phyloP scores from a whole-genome alignment of 2,113 vertebrate genomes.

The Tachycineta bicolor region DNA sequence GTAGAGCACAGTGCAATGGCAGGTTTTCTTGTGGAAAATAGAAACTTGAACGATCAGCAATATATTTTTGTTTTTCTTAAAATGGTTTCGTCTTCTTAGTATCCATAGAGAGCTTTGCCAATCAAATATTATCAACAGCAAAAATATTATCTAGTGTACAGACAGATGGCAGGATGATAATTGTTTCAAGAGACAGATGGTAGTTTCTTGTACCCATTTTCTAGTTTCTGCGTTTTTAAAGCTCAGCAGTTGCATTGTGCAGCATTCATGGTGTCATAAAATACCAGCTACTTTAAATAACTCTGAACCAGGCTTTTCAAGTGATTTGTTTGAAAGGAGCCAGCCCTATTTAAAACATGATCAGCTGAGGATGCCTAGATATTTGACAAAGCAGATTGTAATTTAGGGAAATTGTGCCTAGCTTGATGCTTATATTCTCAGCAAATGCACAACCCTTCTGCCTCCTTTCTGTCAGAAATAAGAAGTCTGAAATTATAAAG shows the following conservation, averaged over 20 bases:
- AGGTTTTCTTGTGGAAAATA: background rate
- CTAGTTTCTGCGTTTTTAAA: conserved; percentile 76
- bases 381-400: conserved; percentile 53
- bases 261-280: conserved; percentile 65
- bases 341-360: conserved; percentile 65
- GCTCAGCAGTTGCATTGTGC: conserved; percentile 72
- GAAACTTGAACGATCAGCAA: conserved; percentile 55
- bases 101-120: conserved; percentile 54
- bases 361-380: conserved; percentile 53
- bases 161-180: conserved; percentile 78
- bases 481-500: background rate
- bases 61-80: conserved; percentile 32
- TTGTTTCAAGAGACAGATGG: conserved; percentile 81
- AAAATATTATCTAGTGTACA: conserved; percentile 72
- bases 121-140: conserved; percentile 69
- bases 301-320: conserved; percentile 68
- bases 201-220: conserved; percentile 74
- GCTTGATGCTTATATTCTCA: background rate
- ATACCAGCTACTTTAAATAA: conserved; percentile 75
- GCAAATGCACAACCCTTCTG: conserved; percentile 4
- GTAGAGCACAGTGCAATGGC: background rate
- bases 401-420: conserved; percentile 37
- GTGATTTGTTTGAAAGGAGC: conserved; percentile 65
- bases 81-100: conserved; percentile 45
- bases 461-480: conserved; percentile 4